Base-by-base conservation (phyloP, 2,888 invertebrate genomes). In the Drosophila paramelanica region DNA sequence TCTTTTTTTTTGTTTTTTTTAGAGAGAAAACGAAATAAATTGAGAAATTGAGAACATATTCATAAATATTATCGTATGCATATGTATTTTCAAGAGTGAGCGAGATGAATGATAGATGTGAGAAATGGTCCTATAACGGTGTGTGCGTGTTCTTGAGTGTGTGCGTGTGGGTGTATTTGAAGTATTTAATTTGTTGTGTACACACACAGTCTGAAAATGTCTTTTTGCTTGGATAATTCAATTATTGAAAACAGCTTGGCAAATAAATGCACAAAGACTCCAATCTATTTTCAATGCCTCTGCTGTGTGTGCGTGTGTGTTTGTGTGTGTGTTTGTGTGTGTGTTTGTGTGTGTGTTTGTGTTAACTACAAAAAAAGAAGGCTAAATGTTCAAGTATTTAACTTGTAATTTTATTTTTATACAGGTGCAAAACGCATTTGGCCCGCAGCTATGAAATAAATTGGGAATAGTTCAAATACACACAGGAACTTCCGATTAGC, bases 211-310 rank as follows among this genome's bases (percentile, higher is more conserved):
- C 61, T 57, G 56, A 74, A 66, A 70, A 74, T 74, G 67, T 83
- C 27, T 10, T 81, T 81, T 71, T 78, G 73, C 68, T 79, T 78
- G 65, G 61, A 75, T 78, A 78, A 80, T 81, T 85, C 76, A 85
- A 81, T 85, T 79, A 82, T 81, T 62, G 82, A 50, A 84, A 76
- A 66, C 58, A 77, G 58, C 58, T 71, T 76, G 62, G 55, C 66
- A 77, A 72, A 74, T 72, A 71, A 74, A 72, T 49, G 47, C 49
- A 75, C 49, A 52, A 49, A 77, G 55, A 55, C 69, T 59, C 51
- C 49, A 60, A 70, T 70, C 23, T 73, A 45, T 55, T 58, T 58
- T 64, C 53, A 64, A 64, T 51, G 45, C 49, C 42, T 70, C 41
- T 42, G 13, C 49, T 38, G 6, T 31, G 25, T 51, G 20, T 41